These are phyloP conservation scores for Chloebia gouldiae DNA, from an alignment of 2,113 vertebrate species.

Conservation along the genomic window DNA sequence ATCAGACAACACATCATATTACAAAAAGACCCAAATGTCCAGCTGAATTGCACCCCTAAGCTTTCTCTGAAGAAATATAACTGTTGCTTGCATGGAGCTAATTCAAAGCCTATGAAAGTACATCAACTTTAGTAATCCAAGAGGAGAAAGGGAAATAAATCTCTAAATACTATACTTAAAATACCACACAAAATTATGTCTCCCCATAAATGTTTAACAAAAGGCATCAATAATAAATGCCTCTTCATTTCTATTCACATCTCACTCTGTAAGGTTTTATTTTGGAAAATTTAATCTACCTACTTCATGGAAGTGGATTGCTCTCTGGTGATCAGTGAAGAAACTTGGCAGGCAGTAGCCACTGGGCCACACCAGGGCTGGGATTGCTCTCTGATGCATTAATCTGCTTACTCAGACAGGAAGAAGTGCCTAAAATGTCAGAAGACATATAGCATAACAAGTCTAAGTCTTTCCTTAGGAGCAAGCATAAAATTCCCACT, in stretches of 20 bases:
- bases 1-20: neutral
- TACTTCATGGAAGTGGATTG: neutral
- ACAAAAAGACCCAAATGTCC: neutral
- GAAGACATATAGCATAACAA: neutral
- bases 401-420: neutral
- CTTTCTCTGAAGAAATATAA: neutral
- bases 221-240: conserved; percentile 40
- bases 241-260: neutral
- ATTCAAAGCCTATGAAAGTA: neutral
- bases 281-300: neutral
- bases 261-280: neutral
- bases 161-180: conserved; percentile 2
- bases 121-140: neutral
- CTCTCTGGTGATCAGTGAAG: neutral
- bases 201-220: conserved; percentile 26
- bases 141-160: conserved; percentile 6
- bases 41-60: neutral
- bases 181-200: neutral
- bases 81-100: neutral
- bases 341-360: neutral
- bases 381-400: neutral
- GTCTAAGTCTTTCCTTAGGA: neutral
- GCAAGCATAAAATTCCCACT: neutral
- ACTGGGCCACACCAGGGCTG: accelerated
- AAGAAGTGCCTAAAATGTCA: neutral